Conservation (phyloP, 2,797 vertebrate species). For the Ambastaia sidthimunki region DNA sequence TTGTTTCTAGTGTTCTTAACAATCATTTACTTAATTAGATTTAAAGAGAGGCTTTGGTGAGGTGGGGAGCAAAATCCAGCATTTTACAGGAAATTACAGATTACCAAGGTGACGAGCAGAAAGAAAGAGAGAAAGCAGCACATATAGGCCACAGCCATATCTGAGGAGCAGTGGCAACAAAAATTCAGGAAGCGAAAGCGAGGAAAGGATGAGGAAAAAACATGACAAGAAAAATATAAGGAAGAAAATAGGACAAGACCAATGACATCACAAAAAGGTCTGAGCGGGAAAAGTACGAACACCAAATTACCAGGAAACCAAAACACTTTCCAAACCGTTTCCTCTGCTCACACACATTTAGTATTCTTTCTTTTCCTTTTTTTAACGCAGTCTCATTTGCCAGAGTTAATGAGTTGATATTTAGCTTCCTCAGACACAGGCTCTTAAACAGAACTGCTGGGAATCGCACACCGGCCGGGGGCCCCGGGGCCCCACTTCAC, state of each 20-base stretch:
- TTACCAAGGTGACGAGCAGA: neutral
- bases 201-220: slow-evolving; percentile 19
- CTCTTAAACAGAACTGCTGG: slow-evolving; percentile 46
- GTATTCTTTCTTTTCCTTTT: slow-evolving; percentile 35
- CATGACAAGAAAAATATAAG: neutral
- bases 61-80: slow-evolving; percentile 4
- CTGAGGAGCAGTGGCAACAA: neutral
- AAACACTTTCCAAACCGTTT: slow-evolving; percentile 26
- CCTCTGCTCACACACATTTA: slow-evolving; percentile 9
- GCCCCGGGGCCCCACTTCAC: slow-evolving; percentile 46
- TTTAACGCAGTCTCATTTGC: slow-evolving; percentile 50
- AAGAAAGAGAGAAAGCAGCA: neutral
- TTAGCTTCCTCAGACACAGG: slow-evolving; percentile 48
- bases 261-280: slow-evolving; percentile 33
- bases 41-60: slow-evolving; percentile 40
- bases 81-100: slow-evolving; percentile 42
- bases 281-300: neutral
- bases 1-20: slow-evolving; percentile 60
- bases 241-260: neutral
- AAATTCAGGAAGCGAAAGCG: slow-evolving; percentile 16
- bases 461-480: slow-evolving; percentile 31
- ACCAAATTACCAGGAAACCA: neutral
- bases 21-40: slow-evolving; percentile 62
- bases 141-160: slow-evolving; percentile 25
- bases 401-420: slow-evolving; percentile 57